Conservation (phyloP, 2,888 invertebrate genomes). For the Metellina segmentata region DNA sequence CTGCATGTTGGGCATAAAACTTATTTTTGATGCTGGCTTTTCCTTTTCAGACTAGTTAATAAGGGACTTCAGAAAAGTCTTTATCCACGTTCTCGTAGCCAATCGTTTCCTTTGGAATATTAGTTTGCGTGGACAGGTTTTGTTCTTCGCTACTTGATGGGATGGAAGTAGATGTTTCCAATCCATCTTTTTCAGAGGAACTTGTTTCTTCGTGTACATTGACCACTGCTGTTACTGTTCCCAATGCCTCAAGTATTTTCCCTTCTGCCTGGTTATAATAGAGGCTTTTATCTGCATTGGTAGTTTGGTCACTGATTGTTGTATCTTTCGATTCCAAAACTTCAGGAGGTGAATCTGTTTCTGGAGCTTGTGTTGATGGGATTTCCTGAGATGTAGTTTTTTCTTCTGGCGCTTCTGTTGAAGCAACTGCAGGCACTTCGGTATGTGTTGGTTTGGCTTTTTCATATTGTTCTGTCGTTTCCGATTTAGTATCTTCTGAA, state of each 20-base stretch:
- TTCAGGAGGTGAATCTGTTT: not conserved
- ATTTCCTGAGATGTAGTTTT: not conserved
- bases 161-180: not conserved
- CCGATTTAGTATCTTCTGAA: not conserved
- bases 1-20: too few species aligned
- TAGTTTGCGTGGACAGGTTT: too few species aligned
- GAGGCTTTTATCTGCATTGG: not conserved
- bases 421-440: not conserved
- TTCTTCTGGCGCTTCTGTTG: not conserved
- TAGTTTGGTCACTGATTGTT: not conserved
- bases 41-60: too few species aligned
- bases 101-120: too few species aligned
- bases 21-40: too few species aligned
- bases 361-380: not conserved
- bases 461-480: not conserved
- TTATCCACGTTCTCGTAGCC: too few species aligned
- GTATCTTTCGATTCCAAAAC: not conserved
- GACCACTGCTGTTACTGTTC: slow-evolving; percentile 38
- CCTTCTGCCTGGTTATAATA: not conserved
- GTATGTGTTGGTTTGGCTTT: not conserved
- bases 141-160: too few species aligned
- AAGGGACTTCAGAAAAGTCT: too few species aligned
- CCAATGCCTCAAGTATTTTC: not conserved
- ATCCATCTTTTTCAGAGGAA: not conserved
- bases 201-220: slow-evolving; percentile 37